Evolutionary conservation across 2,888 invertebrate genomes (phyloP), one percentile per base, ranked within the genome.

Genomic region (Julus scanicus): DNA sequence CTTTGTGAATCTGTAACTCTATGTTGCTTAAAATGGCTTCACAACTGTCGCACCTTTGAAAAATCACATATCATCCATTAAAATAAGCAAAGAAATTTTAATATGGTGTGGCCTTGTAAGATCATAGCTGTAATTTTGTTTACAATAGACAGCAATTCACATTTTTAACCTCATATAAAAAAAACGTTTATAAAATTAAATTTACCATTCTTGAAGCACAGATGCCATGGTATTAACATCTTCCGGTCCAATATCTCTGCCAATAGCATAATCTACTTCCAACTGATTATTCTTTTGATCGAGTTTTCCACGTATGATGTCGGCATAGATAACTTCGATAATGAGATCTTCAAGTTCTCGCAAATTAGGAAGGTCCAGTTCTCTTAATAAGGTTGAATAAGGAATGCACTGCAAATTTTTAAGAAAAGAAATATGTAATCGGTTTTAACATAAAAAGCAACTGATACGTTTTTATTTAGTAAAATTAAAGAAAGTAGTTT

Each of bases 281-380:
- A 99, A 93, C 90, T 96, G 96, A 90, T 96, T 96, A 92, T 98
- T 97, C 91, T 97, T 97, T 92, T 99, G 99, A 92, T 99, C 99
- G 90, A 99, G 93, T 93, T 98, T 99, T 2, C 98, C 99, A 90
- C 97, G 97, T 90, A 98, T 97, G 90, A 99, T 97, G 92, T 97
- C 97, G 90, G 98, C 97, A 94, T 99, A 99, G 91, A 99, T 97
- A n/a, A 98, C 98, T 94, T 99, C 99, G 91, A 99, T 99, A 89
- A 99, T 98, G 88, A 99, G 94, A 93, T 99, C 99, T 93, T 99
- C 99, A 89, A 99, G 93, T 92, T 98, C 97, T 90, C 99, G 94
- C 3, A 98, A 96, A 93, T 98, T 97, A 90, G 96, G 95, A 86
- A 99, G 96, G 91, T 97, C 97, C 89, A 99, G 93, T 92, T 99